A percentile compares a stretch with the other conserved stretches of the same genome.
phyloP scores from a whole-genome alignment of 2,888 invertebrate species.

The Metacarcinus magister region DNA sequence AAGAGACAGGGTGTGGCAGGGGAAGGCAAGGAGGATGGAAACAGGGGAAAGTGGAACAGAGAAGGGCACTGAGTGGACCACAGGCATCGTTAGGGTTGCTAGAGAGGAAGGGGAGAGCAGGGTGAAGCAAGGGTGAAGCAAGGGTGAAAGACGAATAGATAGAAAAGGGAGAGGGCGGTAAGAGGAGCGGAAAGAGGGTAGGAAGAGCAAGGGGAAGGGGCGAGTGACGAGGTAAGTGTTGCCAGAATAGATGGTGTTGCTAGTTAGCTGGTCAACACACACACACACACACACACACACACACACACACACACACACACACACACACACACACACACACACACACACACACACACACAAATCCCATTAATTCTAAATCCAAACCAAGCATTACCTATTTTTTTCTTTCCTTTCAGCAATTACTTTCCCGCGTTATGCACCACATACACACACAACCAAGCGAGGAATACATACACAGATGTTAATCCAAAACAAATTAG shows the following conservation, averaged over 20 bases:
- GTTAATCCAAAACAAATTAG: not conserved
- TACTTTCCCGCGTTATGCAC: not conserved
- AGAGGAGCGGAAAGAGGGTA: constrained; percentile 19
- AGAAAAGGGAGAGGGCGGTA: not conserved
- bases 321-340: not conserved
- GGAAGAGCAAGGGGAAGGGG: not conserved
- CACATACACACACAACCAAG: not conserved
- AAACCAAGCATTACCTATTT: not conserved
- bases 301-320: not conserved
- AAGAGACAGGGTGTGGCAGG: not conserved
- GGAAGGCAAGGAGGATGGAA: too few species aligned
- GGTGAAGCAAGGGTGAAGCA: not conserved
- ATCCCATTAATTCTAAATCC: not conserved
- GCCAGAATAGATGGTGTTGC: constrained; percentile 2
- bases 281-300: too few species aligned
- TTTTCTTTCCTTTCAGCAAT: not conserved
- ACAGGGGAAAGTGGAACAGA: not conserved
- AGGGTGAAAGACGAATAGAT: not conserved
- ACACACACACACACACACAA: not conserved
- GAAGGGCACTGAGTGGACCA: not conserved
- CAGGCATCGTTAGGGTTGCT: not conserved
- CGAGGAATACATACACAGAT: not conserved
- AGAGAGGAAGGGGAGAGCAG: not conserved
- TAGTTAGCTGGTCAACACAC: not conserved
- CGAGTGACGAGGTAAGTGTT: not conserved